Base-by-base conservation (phyloP, 2,797 vertebrate genomes). In the Syndactyla subalaris region DNA sequence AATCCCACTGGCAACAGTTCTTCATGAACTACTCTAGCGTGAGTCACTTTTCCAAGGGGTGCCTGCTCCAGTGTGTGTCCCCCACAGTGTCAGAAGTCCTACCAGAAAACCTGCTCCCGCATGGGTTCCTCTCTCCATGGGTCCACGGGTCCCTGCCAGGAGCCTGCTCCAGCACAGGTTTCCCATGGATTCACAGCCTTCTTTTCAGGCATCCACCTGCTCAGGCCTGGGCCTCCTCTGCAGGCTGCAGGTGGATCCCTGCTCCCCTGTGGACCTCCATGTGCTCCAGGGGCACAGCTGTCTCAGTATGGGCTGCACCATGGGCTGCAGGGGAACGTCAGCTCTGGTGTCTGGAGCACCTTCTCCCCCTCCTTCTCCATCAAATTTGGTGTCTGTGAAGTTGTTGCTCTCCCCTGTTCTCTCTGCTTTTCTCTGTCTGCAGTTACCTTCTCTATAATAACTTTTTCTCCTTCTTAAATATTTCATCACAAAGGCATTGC, bases 201-300 rank as follows among this genome's bases (percentile, higher is more conserved):
- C 57, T 22, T 19, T 45, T 45, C 65, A 71, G 87, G 8, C 12
- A 58, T 12, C 14, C 58, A 4, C 51, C n/a, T 52, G n/a, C 58
- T 39, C 65, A 3, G 3, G 0, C 0, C 0, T 24, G 49, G 34
- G 6, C 48, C 32, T 76, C 32, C 55, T 23, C 8, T 36, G 34
- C 4, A 20, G 21, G 26, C 45, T 39, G 22, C 26, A 59, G 59
- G 18, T 27, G 45, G 26, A 7, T 36, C n/a, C 36, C 18, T 67
- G 18, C 45, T 36, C 9, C 23, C 7, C 24, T 5, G 4, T 14
- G 13, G 17, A 10, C n/a, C n/a, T 14, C 13, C 45, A 29, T 15
- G 5, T 26, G 24, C n/a, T 67, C 10, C n/a, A 67, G 45, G 13
- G n/a, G 24, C 17, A 36, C 63, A 48, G n/a, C 17, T 36, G 24